phyloP scores from a whole-genome alignment of 2,113 vertebrate genomes.

The Phrynocephalus versicolor region DNA sequence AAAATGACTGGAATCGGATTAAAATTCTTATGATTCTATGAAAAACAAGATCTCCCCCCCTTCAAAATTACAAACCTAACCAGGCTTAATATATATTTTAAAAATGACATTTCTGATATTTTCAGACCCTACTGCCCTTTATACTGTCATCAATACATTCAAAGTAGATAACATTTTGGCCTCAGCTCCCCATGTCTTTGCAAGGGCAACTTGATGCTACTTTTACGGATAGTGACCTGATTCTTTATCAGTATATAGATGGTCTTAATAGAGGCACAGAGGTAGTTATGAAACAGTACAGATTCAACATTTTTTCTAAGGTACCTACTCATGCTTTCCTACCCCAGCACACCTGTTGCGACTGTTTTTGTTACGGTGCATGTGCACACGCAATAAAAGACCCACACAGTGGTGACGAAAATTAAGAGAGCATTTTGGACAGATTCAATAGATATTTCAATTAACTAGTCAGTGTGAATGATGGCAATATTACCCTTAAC shows the following conservation, averaged over 20 bases:
- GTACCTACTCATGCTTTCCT: too few relatives aligned
- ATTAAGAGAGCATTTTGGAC: too few relatives aligned
- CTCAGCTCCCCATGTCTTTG: background rate
- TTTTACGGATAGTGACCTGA: background rate
- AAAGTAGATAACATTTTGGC: background rate
- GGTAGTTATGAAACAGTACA: background rate
- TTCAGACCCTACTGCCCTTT: background rate
- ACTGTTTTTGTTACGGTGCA: too few relatives aligned
- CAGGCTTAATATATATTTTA: too few relatives aligned
- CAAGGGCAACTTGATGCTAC: background rate
- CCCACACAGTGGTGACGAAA: too few relatives aligned
- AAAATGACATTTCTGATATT: background rate
- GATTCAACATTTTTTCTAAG: too few relatives aligned
- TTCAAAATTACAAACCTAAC: background rate
- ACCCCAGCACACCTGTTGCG: too few relatives aligned
- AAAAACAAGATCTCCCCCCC: background rate
- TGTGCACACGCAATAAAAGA: too few relatives aligned
- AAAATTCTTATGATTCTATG: background rate
- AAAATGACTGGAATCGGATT: too few relatives aligned
- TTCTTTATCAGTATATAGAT: background rate
- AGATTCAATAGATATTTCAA: constrained; percentile 3
- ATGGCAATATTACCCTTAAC: background rate
- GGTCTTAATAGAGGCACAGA: background rate
- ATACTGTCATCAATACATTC: background rate
- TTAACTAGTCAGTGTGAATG: constrained; percentile 1